Base-by-base conservation (phyloP, 2,888 invertebrate genomes). In the Nipponacmea schrenckii region DNA sequence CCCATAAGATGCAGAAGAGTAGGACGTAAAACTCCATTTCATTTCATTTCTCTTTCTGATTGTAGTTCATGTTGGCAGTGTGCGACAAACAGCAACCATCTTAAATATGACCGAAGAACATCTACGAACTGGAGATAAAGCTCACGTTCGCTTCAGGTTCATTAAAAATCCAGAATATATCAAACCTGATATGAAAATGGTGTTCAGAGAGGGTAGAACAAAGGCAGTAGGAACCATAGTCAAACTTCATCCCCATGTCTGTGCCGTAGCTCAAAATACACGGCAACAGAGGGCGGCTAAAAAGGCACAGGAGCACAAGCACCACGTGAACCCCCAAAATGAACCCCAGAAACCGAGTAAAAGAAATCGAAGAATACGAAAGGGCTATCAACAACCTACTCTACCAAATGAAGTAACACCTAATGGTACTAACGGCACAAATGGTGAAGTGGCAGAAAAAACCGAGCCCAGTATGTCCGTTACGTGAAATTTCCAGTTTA, bases 111-210 rank as follows among this genome's bases (percentile, higher is more conserved):
- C 96, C 0, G 94, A 94, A 86, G 97, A 98, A 84, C 98, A 97
- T 87, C 91, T 99, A 81, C 92, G 99, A 84, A 99, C 99, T 0
- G 99, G 99, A 4, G 99, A 99, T 90, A 98, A 98, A 91, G 98
- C 98, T 63, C 91, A 93, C 65, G 98, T 98, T 7, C 94, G 95
- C 81, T 99, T 99, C 90, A 93, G 96, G 66, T 99, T 99, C 91
- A 98, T 99, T 86, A 98, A 99, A 90, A 96, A 98, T 89, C 98
- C 99, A 0, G 99, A 99, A 90, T 99, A 98, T 88, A 93, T 99
- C 81, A 86, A 89, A 64, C 76, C 82, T n/a, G 90, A 90, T 71
- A 89, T 90, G 86, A 84, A 90, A 74, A 89, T 91, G 87, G 91
- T 98, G 44, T 98, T 98, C 90, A 78, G 91, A 10, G 98, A 98